These are phyloP conservation scores for Palloptera scutellata DNA, from an alignment of 2,888 invertebrate genomes.

Conservation along the genomic window DNA sequence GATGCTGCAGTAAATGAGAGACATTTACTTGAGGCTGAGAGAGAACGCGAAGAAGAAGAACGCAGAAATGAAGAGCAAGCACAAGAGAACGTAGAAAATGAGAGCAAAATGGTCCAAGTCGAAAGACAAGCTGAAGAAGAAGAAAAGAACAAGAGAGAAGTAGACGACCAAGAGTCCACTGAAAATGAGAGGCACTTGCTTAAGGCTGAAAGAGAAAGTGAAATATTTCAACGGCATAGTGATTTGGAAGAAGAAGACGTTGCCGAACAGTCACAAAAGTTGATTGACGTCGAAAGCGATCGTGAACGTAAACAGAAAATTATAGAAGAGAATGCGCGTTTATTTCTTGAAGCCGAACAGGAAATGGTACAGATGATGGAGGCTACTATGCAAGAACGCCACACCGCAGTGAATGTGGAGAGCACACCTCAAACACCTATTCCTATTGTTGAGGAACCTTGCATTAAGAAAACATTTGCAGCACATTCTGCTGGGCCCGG, in stretches of 20 bases:
- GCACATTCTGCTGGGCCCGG: conserved; percentile 42
- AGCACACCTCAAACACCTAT: conserved; percentile 46
- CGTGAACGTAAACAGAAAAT: conserved; percentile 44
- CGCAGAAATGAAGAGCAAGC: conserved; percentile 12
- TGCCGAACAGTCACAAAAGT: conserved; percentile 14
- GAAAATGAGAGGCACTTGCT: not conserved
- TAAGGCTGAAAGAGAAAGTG: conserved; percentile 1
- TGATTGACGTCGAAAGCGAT: conserved; percentile 15
- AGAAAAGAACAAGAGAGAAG: not conserved
- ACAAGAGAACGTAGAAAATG: conserved; percentile 40
- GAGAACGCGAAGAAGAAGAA: conserved; percentile 38
- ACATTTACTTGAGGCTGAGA: conserved; percentile 40
- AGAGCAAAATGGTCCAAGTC: conserved; percentile 38
- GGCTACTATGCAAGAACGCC: conserved; percentile 37
- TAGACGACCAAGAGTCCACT: conserved; percentile 20
- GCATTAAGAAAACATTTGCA: conserved; percentile 45
- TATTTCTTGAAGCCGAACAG: conserved; percentile 58
- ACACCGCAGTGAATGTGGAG: conserved; percentile 34
- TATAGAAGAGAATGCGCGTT: conserved; percentile 57
- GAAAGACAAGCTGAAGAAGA: conserved; percentile 30
- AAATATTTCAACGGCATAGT: not conserved
- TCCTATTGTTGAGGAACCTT: conserved; percentile 50
- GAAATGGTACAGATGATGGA: conserved; percentile 56
- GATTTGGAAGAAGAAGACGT: conserved; percentile 7
- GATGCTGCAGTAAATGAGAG: conserved; percentile 40